Evolutionary conservation across 2,797 vertebrate species (phyloP), one percentile per base, ranked within the genome.

Genomic region (Halcyon chelicuti): DNA sequence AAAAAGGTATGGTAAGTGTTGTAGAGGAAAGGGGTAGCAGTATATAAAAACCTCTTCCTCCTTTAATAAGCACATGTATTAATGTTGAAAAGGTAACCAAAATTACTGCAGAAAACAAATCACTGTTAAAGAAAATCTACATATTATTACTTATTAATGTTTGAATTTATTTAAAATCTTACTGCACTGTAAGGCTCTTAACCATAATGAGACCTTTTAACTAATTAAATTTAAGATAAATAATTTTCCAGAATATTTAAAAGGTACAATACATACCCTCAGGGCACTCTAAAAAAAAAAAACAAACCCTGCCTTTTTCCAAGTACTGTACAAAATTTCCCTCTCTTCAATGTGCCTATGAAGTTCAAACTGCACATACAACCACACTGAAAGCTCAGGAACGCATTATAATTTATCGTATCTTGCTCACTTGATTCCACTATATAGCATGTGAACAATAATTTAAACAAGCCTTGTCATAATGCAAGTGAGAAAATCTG

Each of bases 31-130:
- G 28, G 7, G n/a, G 12, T 6, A 85, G 52, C 21, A 78, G 14
- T 62, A 66, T 19, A 47, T 58, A 63, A 75, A n/a, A 42, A 92
- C 46, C 22, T 66, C 11, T 75, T 75, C 39, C 44, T 44, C 22
- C 14, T 49, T 65, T 44, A 81, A 21, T 44, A 84, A 66, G 44
- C 20, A 74, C 40, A 31, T 13, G 17, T 28, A 63, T 65, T 71
- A 57, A 71, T 33, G 19, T 37, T 29, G 9, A 51, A 85, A 85
- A 79, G 13, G 26, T 22, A 76, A 35, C 22, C 49, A 67, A 79
- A 88, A 60, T 23, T 73, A 85, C 23, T n/a, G 21, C 25, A 90
- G 74, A 90, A 94, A 92, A 86, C 60, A 72, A 76, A 73, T 54
- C 22, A 58, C 29, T 49, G 12, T 40, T 77, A 28, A 46, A 91